phyloP scores from a whole-genome alignment of 2,113 vertebrate genomes.

The Apteryx owenii region DNA sequence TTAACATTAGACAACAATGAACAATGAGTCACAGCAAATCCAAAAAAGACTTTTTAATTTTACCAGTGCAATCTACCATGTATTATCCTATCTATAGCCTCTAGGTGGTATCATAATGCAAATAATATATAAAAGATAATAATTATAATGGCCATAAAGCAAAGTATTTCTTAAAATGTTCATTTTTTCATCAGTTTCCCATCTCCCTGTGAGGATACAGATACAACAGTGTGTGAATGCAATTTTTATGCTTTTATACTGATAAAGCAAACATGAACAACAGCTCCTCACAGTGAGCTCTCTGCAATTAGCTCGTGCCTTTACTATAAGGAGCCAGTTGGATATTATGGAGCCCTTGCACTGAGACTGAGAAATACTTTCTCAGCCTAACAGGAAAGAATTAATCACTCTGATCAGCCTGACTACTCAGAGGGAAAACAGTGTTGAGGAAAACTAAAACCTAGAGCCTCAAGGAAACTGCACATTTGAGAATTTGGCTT shows the following conservation, averaged over 20 bases:
- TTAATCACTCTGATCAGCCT: background rate
- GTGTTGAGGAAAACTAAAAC: background rate
- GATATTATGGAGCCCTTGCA: background rate
- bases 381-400: background rate
- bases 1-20: background rate
- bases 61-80: background rate
- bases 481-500: background rate
- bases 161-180: background rate
- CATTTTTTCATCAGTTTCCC: background rate
- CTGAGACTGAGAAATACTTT: background rate
- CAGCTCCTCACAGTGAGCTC: background rate
- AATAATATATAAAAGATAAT: background rate
- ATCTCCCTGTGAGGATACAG: background rate
- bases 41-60: background rate
- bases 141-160: background rate
- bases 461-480: background rate
- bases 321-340: conserved; percentile 8
- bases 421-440: background rate
- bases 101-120: background rate
- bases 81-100: background rate
- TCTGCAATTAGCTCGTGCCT: background rate
- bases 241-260: background rate
- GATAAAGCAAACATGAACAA: background rate
- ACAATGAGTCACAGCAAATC: background rate
- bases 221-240: background rate